Evolutionary conservation across 2,888 invertebrate species (phyloP).

Genomic region (Parnassius apollo): DNA sequence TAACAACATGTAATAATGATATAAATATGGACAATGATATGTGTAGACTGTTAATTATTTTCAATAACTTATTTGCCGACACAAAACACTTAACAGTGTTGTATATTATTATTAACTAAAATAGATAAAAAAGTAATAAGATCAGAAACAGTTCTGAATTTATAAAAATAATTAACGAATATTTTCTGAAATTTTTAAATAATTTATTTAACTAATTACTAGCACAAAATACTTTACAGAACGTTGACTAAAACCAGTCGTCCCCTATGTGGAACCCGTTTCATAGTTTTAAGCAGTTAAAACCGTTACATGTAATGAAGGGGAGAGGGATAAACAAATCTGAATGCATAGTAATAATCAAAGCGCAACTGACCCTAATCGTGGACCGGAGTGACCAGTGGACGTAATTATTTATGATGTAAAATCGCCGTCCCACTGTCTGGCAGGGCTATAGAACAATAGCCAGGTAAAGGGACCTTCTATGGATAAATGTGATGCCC

Average conservation of each 20-base stretch:
- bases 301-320: constrained; percentile 81
- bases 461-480: constrained; percentile 72
- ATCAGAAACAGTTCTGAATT: too few species aligned
- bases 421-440: constrained; percentile 71
- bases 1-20: constrained; percentile 59
- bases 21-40: too few species aligned
- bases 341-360: constrained; percentile 68
- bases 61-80: too few species aligned
- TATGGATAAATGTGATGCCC: constrained; percentile 74
- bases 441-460: constrained; percentile 74
- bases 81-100: too few species aligned
- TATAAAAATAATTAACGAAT: too few species aligned
- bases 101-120: too few species aligned
- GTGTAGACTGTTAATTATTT: too few species aligned
- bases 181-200: neutral
- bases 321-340: constrained; percentile 75
- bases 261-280: constrained; percentile 74
- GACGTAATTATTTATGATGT: constrained; percentile 75
- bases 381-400: constrained; percentile 67
- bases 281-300: constrained; percentile 79
- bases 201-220: constrained; percentile 20
- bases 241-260: constrained; percentile 64
- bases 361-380: constrained; percentile 73
- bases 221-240: constrained; percentile 62
- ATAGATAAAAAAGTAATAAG: too few species aligned